Percentiles rank a stretch among this genome's conserved stretches.
Evolutionary conservation across 2,797 vertebrate species (phyloP).

Genomic region (Sebastes kiyomatsui): DNA sequence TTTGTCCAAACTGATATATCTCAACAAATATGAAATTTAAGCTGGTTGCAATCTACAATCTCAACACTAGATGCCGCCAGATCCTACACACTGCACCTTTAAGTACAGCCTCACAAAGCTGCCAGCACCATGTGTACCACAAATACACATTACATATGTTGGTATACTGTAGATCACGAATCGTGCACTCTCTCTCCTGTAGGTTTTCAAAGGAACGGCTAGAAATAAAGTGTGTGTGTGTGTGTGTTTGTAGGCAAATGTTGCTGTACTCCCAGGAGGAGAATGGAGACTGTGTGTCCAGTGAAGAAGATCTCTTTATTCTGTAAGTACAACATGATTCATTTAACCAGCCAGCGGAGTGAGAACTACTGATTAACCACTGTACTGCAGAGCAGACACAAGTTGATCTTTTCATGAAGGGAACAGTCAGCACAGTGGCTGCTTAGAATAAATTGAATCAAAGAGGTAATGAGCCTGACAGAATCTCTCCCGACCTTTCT

Average conservation of each 20-base stretch:
- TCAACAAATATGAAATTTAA: too few relatives aligned
- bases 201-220: background rate
- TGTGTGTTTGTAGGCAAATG: conserved; percentile 86
- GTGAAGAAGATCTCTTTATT: conserved; percentile 96
- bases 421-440: background rate
- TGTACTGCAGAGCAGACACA: background rate
- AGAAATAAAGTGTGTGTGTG: background rate
- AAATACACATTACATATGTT: background rate
- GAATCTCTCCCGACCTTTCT: background rate
- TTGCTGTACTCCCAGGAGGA: conserved; percentile 95
- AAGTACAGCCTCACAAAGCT: too few relatives aligned
- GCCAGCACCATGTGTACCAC: too few relatives aligned
- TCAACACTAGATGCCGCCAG: too few relatives aligned
- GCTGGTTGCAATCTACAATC: too few relatives aligned
- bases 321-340: conserved; percentile 84
- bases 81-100: too few relatives aligned
- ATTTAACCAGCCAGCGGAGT: background rate
- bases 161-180: background rate
- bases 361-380: background rate
- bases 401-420: background rate
- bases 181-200: background rate
- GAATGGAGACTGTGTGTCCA: conserved; percentile 89
- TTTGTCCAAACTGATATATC: too few relatives aligned
- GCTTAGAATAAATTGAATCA: background rate
- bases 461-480: background rate